These are phyloP conservation scores for Thymallus thymallus DNA, from an alignment of 2,113 vertebrate genomes.

Conservation along the genomic window DNA sequence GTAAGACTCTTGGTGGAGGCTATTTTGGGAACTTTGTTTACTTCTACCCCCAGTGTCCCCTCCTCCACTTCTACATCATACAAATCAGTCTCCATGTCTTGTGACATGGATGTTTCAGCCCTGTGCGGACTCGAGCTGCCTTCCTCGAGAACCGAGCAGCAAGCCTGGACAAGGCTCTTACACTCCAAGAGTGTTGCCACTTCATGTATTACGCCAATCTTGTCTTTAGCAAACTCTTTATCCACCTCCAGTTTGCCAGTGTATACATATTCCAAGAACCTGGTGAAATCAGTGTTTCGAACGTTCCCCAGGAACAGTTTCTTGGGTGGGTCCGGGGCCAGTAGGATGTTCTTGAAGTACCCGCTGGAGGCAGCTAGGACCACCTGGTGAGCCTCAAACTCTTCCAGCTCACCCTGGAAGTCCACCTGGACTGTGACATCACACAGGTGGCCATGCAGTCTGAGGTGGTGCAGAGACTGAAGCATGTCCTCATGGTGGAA, in stretches of 20 bases:
- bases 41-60: background rate
- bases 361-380: slow-evolving; percentile 92
- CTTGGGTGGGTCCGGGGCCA: slow-evolving; percentile 73
- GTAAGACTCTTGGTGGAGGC: slow-evolving; percentile 18
- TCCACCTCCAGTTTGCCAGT: slow-evolving; percentile 84
- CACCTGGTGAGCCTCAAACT: slow-evolving; percentile 88
- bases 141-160: slow-evolving; percentile 54
- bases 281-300: slow-evolving; percentile 78
- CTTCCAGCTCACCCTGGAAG: slow-evolving; percentile 79
- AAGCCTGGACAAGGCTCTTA: slow-evolving; percentile 81
- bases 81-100: background rate
- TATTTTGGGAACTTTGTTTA: slow-evolving; percentile 17
- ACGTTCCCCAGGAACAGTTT: slow-evolving; percentile 80
- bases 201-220: slow-evolving; percentile 79
- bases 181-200: slow-evolving; percentile 86
- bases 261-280: slow-evolving; percentile 91
- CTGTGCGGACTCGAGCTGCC: slow-evolving; percentile 2
- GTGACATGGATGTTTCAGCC: background rate
- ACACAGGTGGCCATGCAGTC: slow-evolving; percentile 83
- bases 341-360: slow-evolving; percentile 87
- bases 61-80: background rate
- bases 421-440: slow-evolving; percentile 90
- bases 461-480: slow-evolving; percentile 86
- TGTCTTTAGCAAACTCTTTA: slow-evolving; percentile 79
- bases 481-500: slow-evolving; percentile 81